Conservation (phyloP, 2,888 invertebrate species). For the Macaria notata region DNA sequence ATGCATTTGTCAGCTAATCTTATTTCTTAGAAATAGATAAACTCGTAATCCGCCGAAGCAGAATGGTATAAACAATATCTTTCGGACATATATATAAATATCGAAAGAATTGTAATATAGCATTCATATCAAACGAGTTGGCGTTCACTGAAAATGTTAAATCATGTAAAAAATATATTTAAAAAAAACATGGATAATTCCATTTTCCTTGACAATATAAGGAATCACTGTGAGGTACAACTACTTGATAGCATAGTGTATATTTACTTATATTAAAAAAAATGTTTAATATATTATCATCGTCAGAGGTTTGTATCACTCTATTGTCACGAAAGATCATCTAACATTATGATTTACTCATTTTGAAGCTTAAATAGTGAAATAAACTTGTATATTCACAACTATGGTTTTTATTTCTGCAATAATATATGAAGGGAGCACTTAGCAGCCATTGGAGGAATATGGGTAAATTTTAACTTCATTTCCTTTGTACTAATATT, state of each 20-base stretch:
- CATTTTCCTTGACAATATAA: constrained; percentile 58
- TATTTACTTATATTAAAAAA: constrained; percentile 47
- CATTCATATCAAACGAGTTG: too few relatives aligned
- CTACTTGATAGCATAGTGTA: constrained; percentile 43
- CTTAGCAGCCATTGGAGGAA: constrained; percentile 33
- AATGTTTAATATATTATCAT: constrained; percentile 41
- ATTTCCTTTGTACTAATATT: constrained; percentile 1
- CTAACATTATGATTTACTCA: constrained; percentile 54
- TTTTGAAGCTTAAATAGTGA: constrained; percentile 61
- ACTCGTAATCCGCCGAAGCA: constrained; percentile 23
- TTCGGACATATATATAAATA: too few relatives aligned
- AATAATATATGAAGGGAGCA: constrained; percentile 17
- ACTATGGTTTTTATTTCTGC: constrained; percentile 71
- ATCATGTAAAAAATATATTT: constrained; percentile 47
- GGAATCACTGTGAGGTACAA: constrained; percentile 60
- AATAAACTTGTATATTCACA: constrained; percentile 76
- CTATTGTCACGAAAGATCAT: constrained; percentile 27
- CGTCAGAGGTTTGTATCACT: constrained; percentile 40
- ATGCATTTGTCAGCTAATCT: constrained; percentile 48
- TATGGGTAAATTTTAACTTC: constrained; percentile 34
- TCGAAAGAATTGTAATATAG: too few relatives aligned
- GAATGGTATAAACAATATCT: too few relatives aligned
- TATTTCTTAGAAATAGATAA: constrained; percentile 45
- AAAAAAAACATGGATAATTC: constrained; percentile 39
- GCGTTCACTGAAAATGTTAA: constrained; percentile 1